Evolutionary conservation across 2,888 invertebrate genomes (phyloP).

Genomic region (Oxytorus armatus): DNA sequence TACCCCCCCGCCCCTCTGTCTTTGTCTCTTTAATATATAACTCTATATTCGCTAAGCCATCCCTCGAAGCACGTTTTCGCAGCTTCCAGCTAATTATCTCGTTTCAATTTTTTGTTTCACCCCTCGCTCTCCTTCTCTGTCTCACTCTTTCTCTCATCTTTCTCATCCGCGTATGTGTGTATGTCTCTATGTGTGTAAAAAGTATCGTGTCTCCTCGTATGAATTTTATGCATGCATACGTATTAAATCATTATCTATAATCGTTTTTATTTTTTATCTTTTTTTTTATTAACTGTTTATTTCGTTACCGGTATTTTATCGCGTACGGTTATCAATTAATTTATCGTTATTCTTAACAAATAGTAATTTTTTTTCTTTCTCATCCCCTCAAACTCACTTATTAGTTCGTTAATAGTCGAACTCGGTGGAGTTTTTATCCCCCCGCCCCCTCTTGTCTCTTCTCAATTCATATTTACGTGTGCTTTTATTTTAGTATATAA

Average conservation of each 20-base stretch:
- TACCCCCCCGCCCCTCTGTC: neutral
- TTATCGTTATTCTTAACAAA: conserved; percentile 61
- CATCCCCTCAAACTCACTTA: conserved; percentile 2
- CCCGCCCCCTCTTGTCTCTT: conserved; percentile 1
- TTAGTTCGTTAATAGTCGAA: conserved; percentile 19
- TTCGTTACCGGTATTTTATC: conserved; percentile 62
- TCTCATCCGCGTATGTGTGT: neutral
- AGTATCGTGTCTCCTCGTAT: conserved; percentile 51
- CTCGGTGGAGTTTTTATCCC: conserved; percentile 32
- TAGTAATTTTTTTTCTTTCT: conserved; percentile 42
- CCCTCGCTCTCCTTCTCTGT: too few relatives aligned
- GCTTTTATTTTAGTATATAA: conserved; percentile 81
- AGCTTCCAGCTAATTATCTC: conserved; percentile 10
- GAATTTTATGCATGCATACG: conserved; percentile 64
- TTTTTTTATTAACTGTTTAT: conserved; percentile 40
- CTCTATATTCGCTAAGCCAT: conserved; percentile 51
- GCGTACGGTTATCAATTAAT: conserved; percentile 63
- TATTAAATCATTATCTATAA: conserved; percentile 65
- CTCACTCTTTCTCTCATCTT: neutral
- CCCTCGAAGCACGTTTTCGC: conserved; percentile 42
- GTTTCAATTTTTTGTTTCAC: neutral
- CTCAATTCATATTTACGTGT: conserved; percentile 70
- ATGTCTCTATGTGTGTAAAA: conserved; percentile 55
- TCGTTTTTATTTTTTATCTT: conserved; percentile 22
- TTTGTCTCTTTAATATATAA: neutral